Evolutionary conservation across 2,113 vertebrate species (phyloP), one percentile per base, ranked within the genome.

Genomic region (Syngnathus scovelli): DNA sequence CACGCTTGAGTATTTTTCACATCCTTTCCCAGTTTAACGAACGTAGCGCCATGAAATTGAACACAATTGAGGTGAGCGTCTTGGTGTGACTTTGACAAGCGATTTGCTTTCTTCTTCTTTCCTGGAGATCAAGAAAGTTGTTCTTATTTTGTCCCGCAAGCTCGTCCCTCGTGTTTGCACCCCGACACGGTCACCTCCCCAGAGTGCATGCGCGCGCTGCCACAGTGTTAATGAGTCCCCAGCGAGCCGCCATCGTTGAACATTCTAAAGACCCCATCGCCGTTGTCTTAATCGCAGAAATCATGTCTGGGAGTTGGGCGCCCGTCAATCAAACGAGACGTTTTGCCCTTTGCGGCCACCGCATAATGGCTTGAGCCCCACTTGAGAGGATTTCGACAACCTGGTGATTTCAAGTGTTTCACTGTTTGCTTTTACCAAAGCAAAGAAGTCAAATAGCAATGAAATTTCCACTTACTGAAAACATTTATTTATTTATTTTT

Each of bases 311-410:
- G 48, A 51, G 48, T n/a, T 33, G n/a, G 62, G 66, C 68, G 65
- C 33, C 49, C 33, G 49, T 56, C 48, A 66, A 8, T 41, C 41
- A 41, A 3, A 43, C 10, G 9, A 43, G 41, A 43, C 10, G 41
- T 11, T 43, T 41, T 41, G 41, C 9, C 43, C 12, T 10, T 12
- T 4, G 43, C 64, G 4, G 51, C 54, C 64, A 61, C 54, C 38
- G 67, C 56, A 70, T 69, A 61, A 61, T 62, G 73, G 76, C 72
- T 69, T 74, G 52, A 74, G 71, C 75, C 62, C 60, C 70, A 70
- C 72, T 68, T 83, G 71, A 75, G 73, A 76, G 80, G 85, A 84
- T 87, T 81, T 78, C 11, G 62, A 44, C 61, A 72, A 69, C 41
- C 59, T 48, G 75, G 76, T 33, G 27, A 33, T 33, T 33, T 33